These are phyloP conservation scores for Ophioninae sp. DNA, from an alignment of 2,888 invertebrate genomes.

Conservation along the genomic window DNA sequence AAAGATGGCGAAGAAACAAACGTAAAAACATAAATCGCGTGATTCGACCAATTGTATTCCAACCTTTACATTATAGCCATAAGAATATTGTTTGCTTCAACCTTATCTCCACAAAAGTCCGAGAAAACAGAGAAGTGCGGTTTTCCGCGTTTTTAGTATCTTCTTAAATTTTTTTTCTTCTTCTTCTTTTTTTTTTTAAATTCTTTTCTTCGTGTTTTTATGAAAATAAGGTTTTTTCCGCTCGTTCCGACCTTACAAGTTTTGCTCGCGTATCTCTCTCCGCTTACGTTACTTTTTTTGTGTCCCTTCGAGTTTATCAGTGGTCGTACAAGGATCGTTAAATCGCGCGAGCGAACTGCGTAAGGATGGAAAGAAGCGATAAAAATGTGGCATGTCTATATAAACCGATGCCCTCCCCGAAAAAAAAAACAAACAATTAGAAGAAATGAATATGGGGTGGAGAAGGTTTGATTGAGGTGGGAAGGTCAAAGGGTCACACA, in stretches of 20 bases:
- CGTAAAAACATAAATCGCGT: slow-evolving; percentile 21
- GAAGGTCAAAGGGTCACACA: slow-evolving; percentile 78
- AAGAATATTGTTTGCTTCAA: slow-evolving; percentile 70
- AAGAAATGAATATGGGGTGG: slow-evolving; percentile 71
- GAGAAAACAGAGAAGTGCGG: slow-evolving; percentile 52
- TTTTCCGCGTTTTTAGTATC: not conserved
- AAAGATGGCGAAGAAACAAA: slow-evolving; percentile 18
- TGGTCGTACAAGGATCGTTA: slow-evolving; percentile 28
- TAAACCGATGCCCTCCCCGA: slow-evolving; percentile 64
- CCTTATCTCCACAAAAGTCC: slow-evolving; percentile 72
- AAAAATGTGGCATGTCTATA: slow-evolving; percentile 73
- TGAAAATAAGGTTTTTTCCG: slow-evolving; percentile 73
- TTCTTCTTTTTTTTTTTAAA: slow-evolving; percentile 38
- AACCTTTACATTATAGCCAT: slow-evolving; percentile 77
- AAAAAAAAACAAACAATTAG: slow-evolving; percentile 72
- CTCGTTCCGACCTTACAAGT: slow-evolving; percentile 76
- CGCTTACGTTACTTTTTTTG: slow-evolving; percentile 45
- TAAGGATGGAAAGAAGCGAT: slow-evolving; percentile 75
- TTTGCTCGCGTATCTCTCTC: slow-evolving; percentile 48
- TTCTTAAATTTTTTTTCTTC: slow-evolving; percentile 5
- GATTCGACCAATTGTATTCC: slow-evolving; percentile 73
- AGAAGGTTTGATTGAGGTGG: slow-evolving; percentile 62
- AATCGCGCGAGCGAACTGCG: slow-evolving; percentile 28
- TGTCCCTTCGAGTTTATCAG: slow-evolving; percentile 3
- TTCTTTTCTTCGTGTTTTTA: slow-evolving; percentile 61